A percentile compares a stretch with the other conserved stretches of the same genome.
Evolutionary conservation across 2,113 vertebrate genomes (phyloP).

Genomic region (Craseonycteris thonglongyai): DNA sequence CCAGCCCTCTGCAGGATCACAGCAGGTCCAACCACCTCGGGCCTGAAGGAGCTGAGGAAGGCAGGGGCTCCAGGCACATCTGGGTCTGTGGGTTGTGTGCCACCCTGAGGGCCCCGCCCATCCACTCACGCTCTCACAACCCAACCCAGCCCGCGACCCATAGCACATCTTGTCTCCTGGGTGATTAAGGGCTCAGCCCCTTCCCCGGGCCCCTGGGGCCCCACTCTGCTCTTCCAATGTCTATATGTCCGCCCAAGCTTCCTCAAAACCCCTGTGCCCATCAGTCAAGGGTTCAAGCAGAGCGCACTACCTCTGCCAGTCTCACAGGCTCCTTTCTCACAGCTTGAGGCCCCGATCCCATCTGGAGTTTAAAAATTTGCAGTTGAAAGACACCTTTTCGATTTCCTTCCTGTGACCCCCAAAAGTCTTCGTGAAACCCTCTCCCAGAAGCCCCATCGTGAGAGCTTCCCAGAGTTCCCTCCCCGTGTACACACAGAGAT

Average conservation of each 20-base stretch:
- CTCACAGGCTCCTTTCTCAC: background rate
- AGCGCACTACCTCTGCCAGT: background rate
- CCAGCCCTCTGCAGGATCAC: background rate
- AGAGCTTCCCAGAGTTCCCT: background rate
- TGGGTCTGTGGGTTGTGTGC: background rate
- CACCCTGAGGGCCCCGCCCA: background rate
- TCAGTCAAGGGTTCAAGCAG: background rate
- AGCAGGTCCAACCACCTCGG: background rate
- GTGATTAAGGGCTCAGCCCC: background rate
- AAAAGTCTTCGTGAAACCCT: background rate
- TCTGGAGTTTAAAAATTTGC: background rate
- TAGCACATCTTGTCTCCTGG: background rate
- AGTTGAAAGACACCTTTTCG: background rate
- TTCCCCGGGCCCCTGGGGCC: too few relatives aligned
- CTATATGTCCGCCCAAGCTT: background rate
- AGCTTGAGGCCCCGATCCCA: background rate
- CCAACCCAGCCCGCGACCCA: background rate
- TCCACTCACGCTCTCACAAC: background rate
- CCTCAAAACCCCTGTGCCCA: background rate
- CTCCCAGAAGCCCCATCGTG: background rate
- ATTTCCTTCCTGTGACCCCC: background rate
- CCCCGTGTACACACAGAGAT: fast-evolving
- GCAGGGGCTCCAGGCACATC: background rate
- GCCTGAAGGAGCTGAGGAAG: too few relatives aligned
- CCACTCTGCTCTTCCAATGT: background rate